These are phyloP conservation scores for Podarcis muralis DNA, from an alignment of 2,113 vertebrate species.

Conservation along the genomic window DNA sequence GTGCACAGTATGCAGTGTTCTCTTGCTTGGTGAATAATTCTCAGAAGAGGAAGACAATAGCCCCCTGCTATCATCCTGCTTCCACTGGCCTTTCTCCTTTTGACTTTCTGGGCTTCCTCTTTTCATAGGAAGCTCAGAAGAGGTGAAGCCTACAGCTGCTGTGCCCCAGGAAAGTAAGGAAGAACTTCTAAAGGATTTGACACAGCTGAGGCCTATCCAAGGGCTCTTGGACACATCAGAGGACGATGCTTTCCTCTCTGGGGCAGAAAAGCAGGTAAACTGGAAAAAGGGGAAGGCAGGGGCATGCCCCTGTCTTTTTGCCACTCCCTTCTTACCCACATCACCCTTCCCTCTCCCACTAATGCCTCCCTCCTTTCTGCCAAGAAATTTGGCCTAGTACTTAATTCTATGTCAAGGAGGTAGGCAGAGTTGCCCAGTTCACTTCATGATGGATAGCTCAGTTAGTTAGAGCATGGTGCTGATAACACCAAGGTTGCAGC, in stretches of 20 bases:
- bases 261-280: slow-evolving; percentile 75
- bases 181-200: slow-evolving; percentile 73
- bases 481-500: no score
- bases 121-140: slow-evolving; percentile 38
- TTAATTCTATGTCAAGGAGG: no score
- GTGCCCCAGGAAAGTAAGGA: slow-evolving; percentile 67
- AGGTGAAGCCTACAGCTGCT: slow-evolving; percentile 59
- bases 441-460: no score
- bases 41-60: slow-evolving; percentile 51
- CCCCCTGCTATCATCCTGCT: slow-evolving; percentile 69
- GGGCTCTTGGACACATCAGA: slow-evolving; percentile 77
- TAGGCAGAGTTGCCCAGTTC: no score
- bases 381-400: no score
- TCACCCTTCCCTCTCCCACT: no score
- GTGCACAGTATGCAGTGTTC: no score
- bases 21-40: slow-evolving; percentile 74
- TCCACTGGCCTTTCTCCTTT: slow-evolving; percentile 43
- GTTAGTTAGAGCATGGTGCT: no score
- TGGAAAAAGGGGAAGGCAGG: not conserved
- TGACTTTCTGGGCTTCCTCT: slow-evolving; percentile 5
- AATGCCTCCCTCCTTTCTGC: no score
- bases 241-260: slow-evolving; percentile 65
- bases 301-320: no score
- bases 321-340: no score
- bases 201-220: slow-evolving; percentile 71